Conservation (phyloP, 2,888 invertebrate genomes). For the Smittia aterrima region DNA sequence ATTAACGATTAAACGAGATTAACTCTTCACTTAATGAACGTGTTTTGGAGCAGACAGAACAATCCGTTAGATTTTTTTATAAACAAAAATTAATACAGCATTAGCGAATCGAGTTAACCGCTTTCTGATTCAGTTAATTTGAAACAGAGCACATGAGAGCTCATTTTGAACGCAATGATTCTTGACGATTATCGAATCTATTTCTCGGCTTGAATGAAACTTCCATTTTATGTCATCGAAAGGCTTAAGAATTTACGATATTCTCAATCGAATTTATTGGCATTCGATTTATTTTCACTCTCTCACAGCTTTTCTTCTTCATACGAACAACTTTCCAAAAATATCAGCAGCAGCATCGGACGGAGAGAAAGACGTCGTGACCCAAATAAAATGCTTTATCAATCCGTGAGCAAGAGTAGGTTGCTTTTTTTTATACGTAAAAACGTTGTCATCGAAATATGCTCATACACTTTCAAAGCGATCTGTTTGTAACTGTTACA, state of each 20-base stretch:
- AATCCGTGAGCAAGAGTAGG: slow-evolving; percentile 15
- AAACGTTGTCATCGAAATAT: neutral
- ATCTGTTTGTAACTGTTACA: slow-evolving; percentile 5
- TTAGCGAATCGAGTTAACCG: slow-evolving; percentile 28
- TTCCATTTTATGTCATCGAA: neutral
- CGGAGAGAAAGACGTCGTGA: slow-evolving; percentile 6
- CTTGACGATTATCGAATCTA: no score
- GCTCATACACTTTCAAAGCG: slow-evolving; percentile 12
- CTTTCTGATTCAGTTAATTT: slow-evolving; percentile 39
- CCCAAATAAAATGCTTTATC: slow-evolving; percentile 18
- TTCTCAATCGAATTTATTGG: no score
- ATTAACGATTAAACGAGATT: no score
- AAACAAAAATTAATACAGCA: slow-evolving; percentile 26
- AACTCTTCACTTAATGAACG: slow-evolving; percentile 32
- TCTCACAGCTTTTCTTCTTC: neutral
- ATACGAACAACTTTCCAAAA: slow-evolving; percentile 12
- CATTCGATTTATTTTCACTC: neutral
- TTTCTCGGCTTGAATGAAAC: neutral
- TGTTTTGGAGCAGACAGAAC: slow-evolving; percentile 24
- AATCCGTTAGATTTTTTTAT: slow-evolving; percentile 26
- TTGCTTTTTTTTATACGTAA: neutral
- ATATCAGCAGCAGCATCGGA: slow-evolving; percentile 2
- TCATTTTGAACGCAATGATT: neutral
- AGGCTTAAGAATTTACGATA: no score
- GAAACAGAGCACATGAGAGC: neutral